These are phyloP conservation scores for Hydrochoerus hydrochaeris DNA, from an alignment of 2,113 vertebrate genomes.

Conservation along the genomic window DNA sequence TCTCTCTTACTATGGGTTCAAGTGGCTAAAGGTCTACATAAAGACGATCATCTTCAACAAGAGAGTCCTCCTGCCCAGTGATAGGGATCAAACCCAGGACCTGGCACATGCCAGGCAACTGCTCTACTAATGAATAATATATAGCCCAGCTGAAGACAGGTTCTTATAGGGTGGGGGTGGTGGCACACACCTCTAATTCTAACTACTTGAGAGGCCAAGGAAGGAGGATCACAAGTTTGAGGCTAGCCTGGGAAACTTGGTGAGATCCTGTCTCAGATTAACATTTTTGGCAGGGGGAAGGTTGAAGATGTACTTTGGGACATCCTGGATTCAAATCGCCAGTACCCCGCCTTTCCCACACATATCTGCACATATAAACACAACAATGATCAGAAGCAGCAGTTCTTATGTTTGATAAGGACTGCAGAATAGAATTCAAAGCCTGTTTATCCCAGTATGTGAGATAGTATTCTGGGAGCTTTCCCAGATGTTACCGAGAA, in stretches of 20 bases:
- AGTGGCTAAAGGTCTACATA: background rate
- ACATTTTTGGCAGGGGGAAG: background rate
- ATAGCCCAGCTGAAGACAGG: background rate
- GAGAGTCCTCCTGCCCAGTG: background rate
- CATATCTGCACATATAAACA: background rate
- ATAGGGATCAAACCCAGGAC: background rate
- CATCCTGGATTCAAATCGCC: background rate
- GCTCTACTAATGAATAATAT: background rate
- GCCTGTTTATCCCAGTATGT: background rate
- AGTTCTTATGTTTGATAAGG: constrained; percentile 19
- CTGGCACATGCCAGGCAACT: background rate
- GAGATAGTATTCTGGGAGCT: background rate
- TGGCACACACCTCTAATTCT: background rate
- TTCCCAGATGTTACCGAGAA: background rate
- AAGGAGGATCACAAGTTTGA: background rate
- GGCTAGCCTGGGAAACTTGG: background rate
- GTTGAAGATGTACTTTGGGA: background rate
- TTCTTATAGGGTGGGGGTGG: background rate
- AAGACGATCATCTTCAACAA: background rate
- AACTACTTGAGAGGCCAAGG: background rate
- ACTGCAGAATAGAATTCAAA: background rate
- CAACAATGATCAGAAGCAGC: background rate
- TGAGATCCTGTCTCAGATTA: background rate
- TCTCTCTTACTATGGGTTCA: fast-evolving
- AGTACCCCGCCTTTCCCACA: background rate